Percentiles rank a stretch among this genome's conserved stretches.
These are phyloP conservation scores for Mormyrus lacerda DNA, from an alignment of 2,113 vertebrate species.

Conservation along the genomic window DNA sequence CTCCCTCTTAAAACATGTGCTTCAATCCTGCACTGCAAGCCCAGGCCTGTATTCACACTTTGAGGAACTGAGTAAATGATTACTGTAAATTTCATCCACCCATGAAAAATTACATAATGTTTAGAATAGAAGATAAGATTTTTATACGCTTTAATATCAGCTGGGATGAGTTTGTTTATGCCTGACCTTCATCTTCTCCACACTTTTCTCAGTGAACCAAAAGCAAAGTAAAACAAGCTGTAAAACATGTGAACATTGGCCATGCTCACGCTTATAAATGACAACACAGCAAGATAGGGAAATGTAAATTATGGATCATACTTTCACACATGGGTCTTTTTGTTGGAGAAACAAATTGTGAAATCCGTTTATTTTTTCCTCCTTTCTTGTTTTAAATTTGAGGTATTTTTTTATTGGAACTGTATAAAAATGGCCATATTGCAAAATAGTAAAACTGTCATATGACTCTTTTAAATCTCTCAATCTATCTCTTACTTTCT, in stretches of 20 bases:
- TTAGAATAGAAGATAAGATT: neutral
- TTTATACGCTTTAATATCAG: neutral
- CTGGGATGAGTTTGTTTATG: constrained; percentile 18
- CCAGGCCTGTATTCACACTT: neutral
- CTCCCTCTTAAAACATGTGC: neutral
- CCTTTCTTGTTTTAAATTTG: neutral
- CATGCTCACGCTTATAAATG: neutral
- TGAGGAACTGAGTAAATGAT: constrained; percentile 27
- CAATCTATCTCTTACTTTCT: neutral
- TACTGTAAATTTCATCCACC: constrained; percentile 20
- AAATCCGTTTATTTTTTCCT: neutral
- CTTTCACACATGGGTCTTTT: neutral
- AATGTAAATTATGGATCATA: neutral
- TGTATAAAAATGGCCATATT: neutral
- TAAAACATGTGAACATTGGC: neutral
- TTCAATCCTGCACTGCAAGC: neutral
- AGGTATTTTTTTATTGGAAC: neutral
- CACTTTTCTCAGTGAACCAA: constrained; percentile 9
- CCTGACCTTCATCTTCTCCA: neutral
- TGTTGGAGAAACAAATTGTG: neutral
- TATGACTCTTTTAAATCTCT: neutral
- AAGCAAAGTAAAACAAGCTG: neutral
- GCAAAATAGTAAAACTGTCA: neutral
- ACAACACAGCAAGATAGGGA: neutral
- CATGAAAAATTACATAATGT: constrained; percentile 27